These are phyloP conservation scores for Actinemys pallida DNA, from an alignment of 2,113 vertebrate species.

Conservation along the genomic window DNA sequence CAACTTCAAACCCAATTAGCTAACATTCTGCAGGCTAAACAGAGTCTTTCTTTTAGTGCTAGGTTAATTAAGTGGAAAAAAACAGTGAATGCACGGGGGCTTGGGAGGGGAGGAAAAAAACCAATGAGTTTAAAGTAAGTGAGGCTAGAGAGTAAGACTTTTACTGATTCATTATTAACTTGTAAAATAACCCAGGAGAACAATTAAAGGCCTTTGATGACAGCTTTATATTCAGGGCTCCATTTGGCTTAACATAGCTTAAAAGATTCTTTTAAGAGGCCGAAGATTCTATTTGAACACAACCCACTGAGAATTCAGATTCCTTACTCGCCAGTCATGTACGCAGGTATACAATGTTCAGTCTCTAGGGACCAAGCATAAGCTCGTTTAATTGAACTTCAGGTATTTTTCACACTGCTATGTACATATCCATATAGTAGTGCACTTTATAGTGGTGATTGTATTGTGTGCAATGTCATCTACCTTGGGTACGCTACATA, in stretches of 20 bases:
- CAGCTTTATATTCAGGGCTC: background rate
- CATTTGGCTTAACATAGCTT: background rate
- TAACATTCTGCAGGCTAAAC: background rate
- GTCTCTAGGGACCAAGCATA: background rate
- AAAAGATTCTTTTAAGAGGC: conserved; percentile 39
- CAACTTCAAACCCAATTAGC: background rate
- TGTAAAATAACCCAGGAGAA: background rate
- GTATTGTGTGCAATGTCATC: background rate
- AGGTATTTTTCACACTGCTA: background rate
- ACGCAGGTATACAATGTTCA: background rate
- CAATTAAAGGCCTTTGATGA: conserved; percentile 47
- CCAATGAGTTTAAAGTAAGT: background rate
- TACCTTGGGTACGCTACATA: background rate
- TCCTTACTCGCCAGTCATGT: background rate
- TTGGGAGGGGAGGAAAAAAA: background rate
- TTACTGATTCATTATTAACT: conserved; percentile 46
- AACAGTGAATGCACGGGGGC: background rate
- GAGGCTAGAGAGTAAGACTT: background rate
- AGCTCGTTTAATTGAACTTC: background rate
- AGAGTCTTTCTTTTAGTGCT: background rate
- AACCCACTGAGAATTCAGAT: background rate
- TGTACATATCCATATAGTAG: background rate
- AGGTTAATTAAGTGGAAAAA: background rate
- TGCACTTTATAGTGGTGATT: background rate
- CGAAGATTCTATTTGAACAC: background rate